Evolutionary conservation across 2,113 vertebrate species (phyloP), one percentile per base, ranked within the genome.

Genomic region (Chionodraco myersi): DNA sequence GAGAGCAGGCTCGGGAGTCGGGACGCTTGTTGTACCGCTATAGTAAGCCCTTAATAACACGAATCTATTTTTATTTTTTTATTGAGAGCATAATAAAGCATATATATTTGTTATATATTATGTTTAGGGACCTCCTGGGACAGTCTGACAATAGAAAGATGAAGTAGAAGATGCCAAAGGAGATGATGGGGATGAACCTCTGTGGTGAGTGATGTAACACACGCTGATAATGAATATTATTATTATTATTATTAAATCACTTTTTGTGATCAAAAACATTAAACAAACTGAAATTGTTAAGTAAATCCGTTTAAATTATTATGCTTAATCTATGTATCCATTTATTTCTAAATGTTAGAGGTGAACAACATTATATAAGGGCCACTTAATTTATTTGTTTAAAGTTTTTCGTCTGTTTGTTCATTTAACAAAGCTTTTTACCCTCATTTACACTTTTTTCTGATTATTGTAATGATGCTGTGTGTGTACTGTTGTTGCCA

Each of bases 401-500:
- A 30, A 0, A 30, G 30, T 30, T 30, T 30, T 30, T 30, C 30
- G 30, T 30, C 30, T 30, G 30, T 30, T 30, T 4, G 3, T 30
- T 56, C 2, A 62, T 48, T 7, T 6, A 13, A 9, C n/a, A 21
- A 41, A n/a, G 13, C 6, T 41, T 7, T 49, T 44, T 12, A 18
- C 47, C n/a, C 10, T 67, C 13, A 54, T 3, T 53, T 45, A 51
- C 8, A 13, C 11, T 47, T 5, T 21, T 57, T 18, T 56, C 49
- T 45, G 14, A 64, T 58, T 44, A 67, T 34, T 10, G 30, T 78
- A 59, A 53, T 41, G 73, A 5, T 48, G 36, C 30, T 51, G 60
- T 77, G 45, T 77, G 45, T 73, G 56, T 72, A n/a, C 13, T 21
- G 4, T 0, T 65, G 80, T 84, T 82, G 80, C 73, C 76, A 84